Conservation (phyloP, 2,113 vertebrate species). For the Penelope pileata region DNA sequence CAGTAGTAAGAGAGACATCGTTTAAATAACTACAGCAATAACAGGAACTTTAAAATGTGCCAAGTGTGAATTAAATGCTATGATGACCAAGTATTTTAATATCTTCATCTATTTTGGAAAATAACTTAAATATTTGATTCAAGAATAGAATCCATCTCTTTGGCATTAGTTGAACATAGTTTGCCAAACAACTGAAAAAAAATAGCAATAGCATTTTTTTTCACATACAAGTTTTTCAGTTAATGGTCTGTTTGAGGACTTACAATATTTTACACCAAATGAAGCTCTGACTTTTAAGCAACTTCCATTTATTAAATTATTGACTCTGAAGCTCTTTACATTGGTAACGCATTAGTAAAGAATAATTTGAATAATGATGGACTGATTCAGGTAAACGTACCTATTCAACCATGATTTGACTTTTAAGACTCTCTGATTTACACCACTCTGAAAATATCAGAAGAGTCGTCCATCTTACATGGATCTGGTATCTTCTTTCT, state of each 20-base stretch:
- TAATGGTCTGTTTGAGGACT: background rate
- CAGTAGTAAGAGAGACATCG: background rate
- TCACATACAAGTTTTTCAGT: background rate
- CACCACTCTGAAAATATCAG: background rate
- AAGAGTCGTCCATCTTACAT: background rate
- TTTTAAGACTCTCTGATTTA: background rate
- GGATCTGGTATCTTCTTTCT: background rate
- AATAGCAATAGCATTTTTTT: background rate
- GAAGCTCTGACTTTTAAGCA: fast-evolving
- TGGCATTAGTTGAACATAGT: background rate
- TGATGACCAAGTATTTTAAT: background rate
- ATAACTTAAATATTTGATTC: background rate
- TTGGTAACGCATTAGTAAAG: background rate
- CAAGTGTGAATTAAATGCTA: background rate
- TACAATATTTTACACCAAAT: background rate
- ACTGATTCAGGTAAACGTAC: background rate
- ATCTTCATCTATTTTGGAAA: background rate
- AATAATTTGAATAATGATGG: background rate
- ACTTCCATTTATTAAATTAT: background rate
- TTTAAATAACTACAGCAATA: background rate
- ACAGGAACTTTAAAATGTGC: background rate
- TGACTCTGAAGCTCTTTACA: background rate
- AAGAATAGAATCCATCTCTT: background rate
- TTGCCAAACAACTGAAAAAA: background rate
- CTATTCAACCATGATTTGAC: background rate